phyloP scores from a whole-genome alignment of 2,888 invertebrate genomes.

The Sisyra nigra region DNA sequence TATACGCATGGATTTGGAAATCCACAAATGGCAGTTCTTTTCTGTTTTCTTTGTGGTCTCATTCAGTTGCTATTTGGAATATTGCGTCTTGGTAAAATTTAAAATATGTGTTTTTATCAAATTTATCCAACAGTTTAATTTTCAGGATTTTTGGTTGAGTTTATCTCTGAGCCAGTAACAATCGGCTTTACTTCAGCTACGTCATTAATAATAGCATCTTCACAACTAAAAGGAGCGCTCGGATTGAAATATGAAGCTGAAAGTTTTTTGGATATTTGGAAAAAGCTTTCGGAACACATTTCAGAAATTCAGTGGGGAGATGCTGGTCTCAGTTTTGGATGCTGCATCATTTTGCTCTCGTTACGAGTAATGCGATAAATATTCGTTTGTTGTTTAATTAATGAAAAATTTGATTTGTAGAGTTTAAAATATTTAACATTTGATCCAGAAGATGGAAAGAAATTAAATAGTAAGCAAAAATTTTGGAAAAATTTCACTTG shows the following conservation, averaged over 20 bases:
- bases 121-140: slow-evolving; percentile 4
- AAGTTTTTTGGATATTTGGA: slow-evolving; percentile 42
- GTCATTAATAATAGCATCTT: slow-evolving; percentile 55
- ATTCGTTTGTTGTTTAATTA: neutral
- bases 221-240: slow-evolving; percentile 53
- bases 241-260: slow-evolving; percentile 44
- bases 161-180: slow-evolving; percentile 58
- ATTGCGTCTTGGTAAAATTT: slow-evolving; percentile 40
- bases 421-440: slow-evolving; percentile 38
- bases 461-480: slow-evolving; percentile 21
- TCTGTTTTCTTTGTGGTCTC: slow-evolving; percentile 49
- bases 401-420: slow-evolving; percentile 24
- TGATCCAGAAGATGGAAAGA: slow-evolving; percentile 23
- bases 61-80: slow-evolving; percentile 45
- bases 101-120: slow-evolving; percentile 9
- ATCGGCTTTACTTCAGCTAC: slow-evolving; percentile 64
- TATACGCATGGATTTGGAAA: slow-evolving; percentile 37
- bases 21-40: slow-evolving; percentile 42
- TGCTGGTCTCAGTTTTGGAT: slow-evolving; percentile 40
- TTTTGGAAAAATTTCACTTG: slow-evolving; percentile 34
- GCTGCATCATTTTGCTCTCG: slow-evolving; percentile 39
- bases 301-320: slow-evolving; percentile 38
- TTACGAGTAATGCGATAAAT: slow-evolving; percentile 38
- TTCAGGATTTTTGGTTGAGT: slow-evolving; percentile 54
- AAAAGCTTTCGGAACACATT: slow-evolving; percentile 35